Evolutionary conservation across 2,888 invertebrate genomes (phyloP), one percentile per base, ranked within the genome.

Genomic region (Clunio marinus): DNA sequence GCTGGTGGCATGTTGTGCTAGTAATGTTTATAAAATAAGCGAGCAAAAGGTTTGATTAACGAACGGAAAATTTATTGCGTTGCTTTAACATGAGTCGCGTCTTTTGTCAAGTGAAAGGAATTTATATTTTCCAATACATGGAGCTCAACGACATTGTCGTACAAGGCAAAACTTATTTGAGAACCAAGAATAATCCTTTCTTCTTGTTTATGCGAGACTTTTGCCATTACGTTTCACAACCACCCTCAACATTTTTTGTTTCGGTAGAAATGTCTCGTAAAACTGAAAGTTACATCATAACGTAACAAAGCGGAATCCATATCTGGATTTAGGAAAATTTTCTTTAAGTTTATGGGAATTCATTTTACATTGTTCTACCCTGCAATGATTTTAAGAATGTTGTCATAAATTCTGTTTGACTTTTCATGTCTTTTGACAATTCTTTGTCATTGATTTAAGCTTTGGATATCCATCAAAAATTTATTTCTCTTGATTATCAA

Each of bases 251-350:
- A 51, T 51, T 51, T 51, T 8, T 22, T 51, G 51, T 3, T 17
- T 22, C 51, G 51, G 51, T 13, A 51, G n/a, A n/a, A n/a, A n/a
- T n/a, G n/a, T n/a, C n/a, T n/a, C n/a, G n/a, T 51, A 4, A 51
- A 51, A 22, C 20, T n/a, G 51, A 22, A 57, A 57, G 25, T 57
- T 57, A 57, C 57, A 57, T 57, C n/a, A 57, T 57, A 25, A 24
- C 10, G 57, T 45, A 45, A 45, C 15, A 13, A 32, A 8, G 45
- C 45, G 45, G 13, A 45, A 4, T 5, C 17, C 3, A 45, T 17
- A n/a, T 7, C 7, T 15, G 17, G 45, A 45, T 45, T 7, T 13
- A 17, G 45, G 45, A 17, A 45, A 45, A 15, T 15, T 45, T 17
- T 45, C 4, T 45, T 15, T 15, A 45, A 15, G n/a, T 15, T 13